These are phyloP conservation scores for Taenioides sp. DNA, from an alignment of 2,797 vertebrate genomes.

Conservation along the genomic window DNA sequence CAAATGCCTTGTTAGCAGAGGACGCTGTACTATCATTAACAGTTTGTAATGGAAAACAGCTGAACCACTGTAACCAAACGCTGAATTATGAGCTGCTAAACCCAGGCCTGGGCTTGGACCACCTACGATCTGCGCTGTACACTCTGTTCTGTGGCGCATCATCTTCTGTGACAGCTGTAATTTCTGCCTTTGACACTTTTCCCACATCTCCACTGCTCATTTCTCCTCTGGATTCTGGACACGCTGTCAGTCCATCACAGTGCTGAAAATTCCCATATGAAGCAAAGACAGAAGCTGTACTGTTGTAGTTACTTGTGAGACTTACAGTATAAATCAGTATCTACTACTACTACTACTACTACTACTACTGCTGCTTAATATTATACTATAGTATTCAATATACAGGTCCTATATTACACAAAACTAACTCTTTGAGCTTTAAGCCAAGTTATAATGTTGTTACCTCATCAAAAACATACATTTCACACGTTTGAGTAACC, in stretches of 20 bases:
- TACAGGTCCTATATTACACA: too few relatives aligned
- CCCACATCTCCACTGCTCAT: constrained; percentile 8
- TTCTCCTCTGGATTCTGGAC: constrained; percentile 5
- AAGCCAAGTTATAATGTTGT: too few relatives aligned
- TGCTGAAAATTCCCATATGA: background rate
- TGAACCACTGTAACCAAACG: background rate
- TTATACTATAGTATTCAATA: too few relatives aligned
- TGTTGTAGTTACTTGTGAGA: background rate
- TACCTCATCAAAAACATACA: too few relatives aligned
- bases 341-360: too few relatives aligned
- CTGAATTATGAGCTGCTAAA: background rate
- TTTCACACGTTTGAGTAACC: too few relatives aligned
- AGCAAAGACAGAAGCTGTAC: background rate
- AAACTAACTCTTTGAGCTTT: too few relatives aligned
- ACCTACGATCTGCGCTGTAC: background rate
- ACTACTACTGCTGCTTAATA: too few relatives aligned
- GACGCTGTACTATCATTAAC: background rate
- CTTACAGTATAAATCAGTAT: background rate
- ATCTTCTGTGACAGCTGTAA: constrained; percentile 18
- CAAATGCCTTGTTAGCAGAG: background rate
- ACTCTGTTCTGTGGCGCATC: constrained; percentile 4
- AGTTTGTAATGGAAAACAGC: background rate
- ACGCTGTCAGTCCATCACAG: background rate
- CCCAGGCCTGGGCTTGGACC: background rate
- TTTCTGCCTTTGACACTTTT: constrained; percentile 9